Conservation (phyloP, 2,797 vertebrate species). For the Pyrrhura leucotis region DNA sequence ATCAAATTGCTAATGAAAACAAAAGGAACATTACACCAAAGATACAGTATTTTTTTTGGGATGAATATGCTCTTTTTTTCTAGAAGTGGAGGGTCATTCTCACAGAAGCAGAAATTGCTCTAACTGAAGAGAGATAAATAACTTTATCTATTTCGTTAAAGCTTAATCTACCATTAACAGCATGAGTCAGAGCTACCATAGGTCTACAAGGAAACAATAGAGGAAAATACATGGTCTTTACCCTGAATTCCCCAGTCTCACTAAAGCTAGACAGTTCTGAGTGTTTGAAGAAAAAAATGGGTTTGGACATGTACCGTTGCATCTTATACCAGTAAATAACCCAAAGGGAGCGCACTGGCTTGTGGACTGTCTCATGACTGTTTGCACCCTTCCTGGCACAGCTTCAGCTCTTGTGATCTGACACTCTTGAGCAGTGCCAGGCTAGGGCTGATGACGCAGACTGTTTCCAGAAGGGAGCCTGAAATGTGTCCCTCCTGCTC, state of each 20-base stretch:
- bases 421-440: rapidly evolving
- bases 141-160: not conserved
- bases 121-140: not conserved
- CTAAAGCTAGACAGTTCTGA: not conserved
- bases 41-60: not conserved
- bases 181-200: not conserved
- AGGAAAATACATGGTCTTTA: not conserved
- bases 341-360: rapidly evolving
- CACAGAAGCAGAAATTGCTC: not conserved
- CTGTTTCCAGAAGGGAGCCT: not conserved
- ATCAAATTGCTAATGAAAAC: not conserved
- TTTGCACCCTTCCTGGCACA: not conserved
- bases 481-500: not conserved
- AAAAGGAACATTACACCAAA: not conserved
- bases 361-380: not conserved
- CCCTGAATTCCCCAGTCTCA: not conserved
- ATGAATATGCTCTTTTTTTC: not conserved
- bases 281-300: not conserved
- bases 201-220: not conserved
- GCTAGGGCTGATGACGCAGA: not conserved
- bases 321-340: not conserved
- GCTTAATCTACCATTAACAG: slow-evolving; percentile 2
- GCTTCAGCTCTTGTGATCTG: not conserved
- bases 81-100: not conserved
- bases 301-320: not conserved